Conservation (phyloP, 2,113 vertebrate species). For the rat (Rattus norvegicus) region DNA sequence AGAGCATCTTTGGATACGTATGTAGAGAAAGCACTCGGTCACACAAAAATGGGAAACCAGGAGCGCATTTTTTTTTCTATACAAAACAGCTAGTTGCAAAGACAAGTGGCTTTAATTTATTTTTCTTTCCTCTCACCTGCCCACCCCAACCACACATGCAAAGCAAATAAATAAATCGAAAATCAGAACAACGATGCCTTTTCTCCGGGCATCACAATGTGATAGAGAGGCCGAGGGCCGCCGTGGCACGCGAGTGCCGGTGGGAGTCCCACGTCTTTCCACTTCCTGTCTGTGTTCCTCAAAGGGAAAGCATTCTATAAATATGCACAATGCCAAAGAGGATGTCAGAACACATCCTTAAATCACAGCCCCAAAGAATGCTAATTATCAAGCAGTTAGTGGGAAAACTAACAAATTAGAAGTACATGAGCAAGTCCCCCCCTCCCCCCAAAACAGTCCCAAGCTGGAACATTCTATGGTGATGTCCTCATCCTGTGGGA, state of each 20-base stretch:
- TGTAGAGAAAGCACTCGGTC: slow-evolving; percentile 3
- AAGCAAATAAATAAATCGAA: neutral
- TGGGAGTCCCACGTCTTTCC: neutral
- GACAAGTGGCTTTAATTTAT: slow-evolving; percentile 50
- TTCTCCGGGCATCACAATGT: slow-evolving; percentile 54
- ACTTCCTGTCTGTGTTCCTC: slow-evolving; percentile 56
- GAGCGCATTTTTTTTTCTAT: neutral
- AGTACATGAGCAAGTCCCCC: slow-evolving; percentile 30
- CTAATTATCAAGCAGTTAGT: slow-evolving; percentile 49
- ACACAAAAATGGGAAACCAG: slow-evolving; percentile 51
- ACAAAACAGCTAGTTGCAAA: slow-evolving; percentile 44
- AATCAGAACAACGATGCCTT: slow-evolving; percentile 63
- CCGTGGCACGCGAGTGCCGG: neutral
- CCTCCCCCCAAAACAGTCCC: neutral
- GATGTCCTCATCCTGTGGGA: slow-evolving; percentile 42
- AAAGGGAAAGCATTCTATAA: neutral
- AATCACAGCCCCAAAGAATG: neutral
- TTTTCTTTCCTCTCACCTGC: neutral
- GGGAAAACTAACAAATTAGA: slow-evolving; percentile 40
- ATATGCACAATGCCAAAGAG: neutral
- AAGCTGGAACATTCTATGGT: slow-evolving; percentile 40
- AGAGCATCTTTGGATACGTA: neutral
- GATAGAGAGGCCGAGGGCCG: slow-evolving; percentile 1
- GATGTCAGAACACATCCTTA: neutral
- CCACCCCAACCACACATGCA: neutral